Conservation (phyloP, 2,888 invertebrate species). For the Campopleginae sp. region DNA sequence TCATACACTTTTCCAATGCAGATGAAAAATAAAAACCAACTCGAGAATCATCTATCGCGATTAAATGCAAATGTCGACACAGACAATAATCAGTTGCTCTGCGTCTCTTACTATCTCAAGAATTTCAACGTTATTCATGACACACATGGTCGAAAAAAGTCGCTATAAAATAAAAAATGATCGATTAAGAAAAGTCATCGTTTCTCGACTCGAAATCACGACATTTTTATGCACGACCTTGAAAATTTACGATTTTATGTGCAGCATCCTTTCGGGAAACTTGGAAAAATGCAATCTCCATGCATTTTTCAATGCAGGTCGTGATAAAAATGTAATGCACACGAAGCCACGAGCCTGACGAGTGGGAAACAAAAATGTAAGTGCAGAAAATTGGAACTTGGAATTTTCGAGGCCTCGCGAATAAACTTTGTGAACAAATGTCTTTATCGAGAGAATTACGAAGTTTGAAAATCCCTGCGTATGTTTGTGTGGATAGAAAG, state of each 20-base stretch:
- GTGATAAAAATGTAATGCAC: too few relatives aligned
- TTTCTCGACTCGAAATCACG: neutral
- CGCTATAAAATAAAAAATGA: neutral
- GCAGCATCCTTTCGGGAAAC: too few relatives aligned
- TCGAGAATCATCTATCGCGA: neutral
- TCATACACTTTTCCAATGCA: slow-evolving; percentile 13
- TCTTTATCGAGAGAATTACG: too few relatives aligned
- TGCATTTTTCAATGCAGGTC: too few relatives aligned
- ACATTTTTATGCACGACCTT: too few relatives aligned
- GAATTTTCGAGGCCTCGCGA: too few relatives aligned
- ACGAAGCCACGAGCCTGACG: too few relatives aligned
- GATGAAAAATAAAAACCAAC: slow-evolving; percentile 17
- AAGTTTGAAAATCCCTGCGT: neutral
- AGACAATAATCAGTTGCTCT: neutral
- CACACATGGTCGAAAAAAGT: neutral
- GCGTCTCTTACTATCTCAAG: neutral
- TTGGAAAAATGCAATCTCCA: too few relatives aligned
- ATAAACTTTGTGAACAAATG: too few relatives aligned
- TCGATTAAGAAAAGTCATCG: neutral
- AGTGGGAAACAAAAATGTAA: too few relatives aligned
- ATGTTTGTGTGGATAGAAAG: neutral
- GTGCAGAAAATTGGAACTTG: too few relatives aligned
- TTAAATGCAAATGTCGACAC: slow-evolving; percentile 1
- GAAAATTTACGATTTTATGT: too few relatives aligned
- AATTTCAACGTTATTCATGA: neutral